Conservation (phyloP, 1,140 invertebrate genomes). For the Tachypleus tridentatus region DNA sequence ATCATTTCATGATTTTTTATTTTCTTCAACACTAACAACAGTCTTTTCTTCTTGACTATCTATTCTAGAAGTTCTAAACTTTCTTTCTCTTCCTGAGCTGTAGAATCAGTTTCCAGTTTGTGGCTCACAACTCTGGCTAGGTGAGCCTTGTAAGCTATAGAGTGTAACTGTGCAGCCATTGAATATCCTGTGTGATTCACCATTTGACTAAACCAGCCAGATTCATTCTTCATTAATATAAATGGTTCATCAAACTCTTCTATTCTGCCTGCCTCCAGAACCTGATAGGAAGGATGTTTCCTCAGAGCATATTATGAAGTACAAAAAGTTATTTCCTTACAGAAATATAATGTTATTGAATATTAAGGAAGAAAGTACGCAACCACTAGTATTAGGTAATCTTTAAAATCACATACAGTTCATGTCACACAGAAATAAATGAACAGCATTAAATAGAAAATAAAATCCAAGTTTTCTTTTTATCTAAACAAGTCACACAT, state of each 20-base stretch:
- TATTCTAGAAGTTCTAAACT: too few species aligned
- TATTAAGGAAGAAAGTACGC: neutral
- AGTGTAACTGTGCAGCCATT: conserved; percentile 14
- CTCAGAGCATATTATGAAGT: too few species aligned
- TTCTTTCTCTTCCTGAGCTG: too few species aligned
- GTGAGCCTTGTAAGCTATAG: neutral
- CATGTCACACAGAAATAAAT: neutral
- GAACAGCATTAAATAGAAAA: neutral
- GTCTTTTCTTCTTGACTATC: too few species aligned
- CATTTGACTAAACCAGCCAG: conserved; percentile 32
- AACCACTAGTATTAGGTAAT: neutral
- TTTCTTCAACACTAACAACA: too few species aligned
- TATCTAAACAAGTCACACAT: too few species aligned
- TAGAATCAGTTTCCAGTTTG: too few species aligned
- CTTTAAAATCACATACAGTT: neutral
- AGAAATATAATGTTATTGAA: too few species aligned
- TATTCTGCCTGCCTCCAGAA: conserved; percentile 25
- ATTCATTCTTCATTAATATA: conserved; percentile 42
- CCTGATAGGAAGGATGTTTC: neutral
- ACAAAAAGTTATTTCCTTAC: neutral
- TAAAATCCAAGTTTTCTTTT: too few species aligned
- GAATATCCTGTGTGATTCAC: conserved; percentile 15
- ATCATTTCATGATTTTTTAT: too few species aligned
- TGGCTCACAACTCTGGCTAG: neutral
- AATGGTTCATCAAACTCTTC: conserved; percentile 55